Evolutionary conservation across 53 echinoderm and acorn worm genomes (phyloP).

Genomic region (Antedon mediterranea): DNA sequence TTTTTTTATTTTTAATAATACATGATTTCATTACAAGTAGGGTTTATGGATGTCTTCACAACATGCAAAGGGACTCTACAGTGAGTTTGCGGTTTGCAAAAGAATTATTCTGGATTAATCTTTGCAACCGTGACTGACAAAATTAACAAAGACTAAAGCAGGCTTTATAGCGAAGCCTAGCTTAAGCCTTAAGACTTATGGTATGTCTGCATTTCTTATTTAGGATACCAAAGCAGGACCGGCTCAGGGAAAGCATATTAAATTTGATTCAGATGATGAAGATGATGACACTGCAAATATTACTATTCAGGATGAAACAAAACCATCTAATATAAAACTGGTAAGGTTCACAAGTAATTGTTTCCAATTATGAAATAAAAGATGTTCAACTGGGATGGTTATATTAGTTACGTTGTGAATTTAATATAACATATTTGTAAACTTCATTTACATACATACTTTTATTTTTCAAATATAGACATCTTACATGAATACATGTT

Average conservation of each 20-base stretch:
- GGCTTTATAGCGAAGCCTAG: not conserved
- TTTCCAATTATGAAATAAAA: no score
- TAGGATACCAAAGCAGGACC: constrained; percentile 44
- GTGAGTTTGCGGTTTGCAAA: not conserved
- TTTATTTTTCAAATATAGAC: no score
- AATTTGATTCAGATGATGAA: constrained; percentile 62
- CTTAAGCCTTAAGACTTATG: not conserved
- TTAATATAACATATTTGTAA: no score
- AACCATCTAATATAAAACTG: not conserved
- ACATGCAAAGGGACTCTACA: no score
- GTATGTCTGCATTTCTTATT: not conserved
- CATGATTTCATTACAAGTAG: no score
- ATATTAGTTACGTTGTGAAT: no score
- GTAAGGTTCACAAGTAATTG: no score
- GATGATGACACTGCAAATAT: not conserved
- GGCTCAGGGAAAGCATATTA: constrained; percentile 35
- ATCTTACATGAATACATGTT: no score
- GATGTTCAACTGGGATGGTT: no score
- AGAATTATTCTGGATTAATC: not conserved
- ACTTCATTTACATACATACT: no score
- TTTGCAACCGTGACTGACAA: not conserved
- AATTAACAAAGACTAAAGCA: not conserved
- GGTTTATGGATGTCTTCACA: no score
- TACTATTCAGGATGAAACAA: not conserved
- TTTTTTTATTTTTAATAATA: no score